Evolutionary conservation across 2,797 vertebrate genomes (phyloP), one percentile per base, ranked within the genome.

Genomic region (Channa striata): DNA sequence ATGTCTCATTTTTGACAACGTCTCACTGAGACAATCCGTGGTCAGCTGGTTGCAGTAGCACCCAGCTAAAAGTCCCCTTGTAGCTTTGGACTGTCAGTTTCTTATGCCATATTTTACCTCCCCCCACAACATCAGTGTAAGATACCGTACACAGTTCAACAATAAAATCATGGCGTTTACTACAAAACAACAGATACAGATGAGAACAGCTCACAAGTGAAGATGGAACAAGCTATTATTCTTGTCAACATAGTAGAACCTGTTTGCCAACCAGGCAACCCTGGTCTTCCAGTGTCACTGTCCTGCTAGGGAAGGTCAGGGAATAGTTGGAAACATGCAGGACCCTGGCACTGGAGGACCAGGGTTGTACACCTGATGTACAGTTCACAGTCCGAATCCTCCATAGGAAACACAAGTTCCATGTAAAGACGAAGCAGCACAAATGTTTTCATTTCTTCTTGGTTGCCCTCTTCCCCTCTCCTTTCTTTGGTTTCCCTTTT

Each of bases 401-500:
- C 23, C 19, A 14, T 39, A 17, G n/a, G 0, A 34, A 25, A 50
- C 11, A 42, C 6, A 8, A n/a, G 49, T 70, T 42, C 47, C 0
- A 12, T 19, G 36, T 49, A 21, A 51, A 10, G 23, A 20, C 0
- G 4, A 34, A 48, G 16, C 5, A n/a, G 52, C 0, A 9, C 37
- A 19, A 8, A 34, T 6, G 33, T 1, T 1, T 11, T 87, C 94
- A 97, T 54, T 97, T 98, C 87, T 92, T 97, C 89, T 96, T 97
- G 1, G 61, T 9, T 1, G 97, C 95, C 89, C 97, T 94, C 84
- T 97, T 99, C 30, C 98, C 97, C 82, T 99, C 97, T 52, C 98
- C 98, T 80, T 99, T 99, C 80, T 94, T 96, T 0, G 97, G 97
- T 39, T 93, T 94, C 53, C 93, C 96, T 87, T 99, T 99, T 25